Conservation (phyloP, 2,797 vertebrate genomes). For the Spinus pinus region DNA sequence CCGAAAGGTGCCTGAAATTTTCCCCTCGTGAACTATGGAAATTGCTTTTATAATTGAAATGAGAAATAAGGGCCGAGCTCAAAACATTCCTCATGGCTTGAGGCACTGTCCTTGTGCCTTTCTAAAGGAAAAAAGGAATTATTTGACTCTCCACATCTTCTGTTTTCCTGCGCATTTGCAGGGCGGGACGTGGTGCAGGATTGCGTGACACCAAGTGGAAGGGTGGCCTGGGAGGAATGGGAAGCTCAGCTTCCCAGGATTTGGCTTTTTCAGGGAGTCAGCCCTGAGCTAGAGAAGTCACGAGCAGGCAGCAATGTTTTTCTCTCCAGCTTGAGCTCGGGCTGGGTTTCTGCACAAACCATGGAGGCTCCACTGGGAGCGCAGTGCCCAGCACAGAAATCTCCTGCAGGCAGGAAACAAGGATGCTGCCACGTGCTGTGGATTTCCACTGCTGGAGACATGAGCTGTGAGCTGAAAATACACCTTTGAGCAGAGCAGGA, state of each 20-base stretch:
- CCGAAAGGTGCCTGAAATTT: not conserved
- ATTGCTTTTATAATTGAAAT: conserved; percentile 33
- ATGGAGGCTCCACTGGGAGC: not conserved
- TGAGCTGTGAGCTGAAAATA: not conserved
- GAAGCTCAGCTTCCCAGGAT: not conserved
- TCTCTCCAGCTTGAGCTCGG: not conserved
- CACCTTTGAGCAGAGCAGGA: not conserved
- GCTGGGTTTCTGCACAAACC: not conserved
- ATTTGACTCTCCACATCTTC: not conserved
- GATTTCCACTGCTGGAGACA: not conserved
- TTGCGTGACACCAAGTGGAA: fast-evolving
- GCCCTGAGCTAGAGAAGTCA: not conserved
- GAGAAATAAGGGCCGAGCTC: not conserved
- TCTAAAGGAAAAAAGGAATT: not conserved
- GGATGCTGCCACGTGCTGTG: not conserved
- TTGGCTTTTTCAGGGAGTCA: not conserved
- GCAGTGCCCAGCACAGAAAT: not conserved
- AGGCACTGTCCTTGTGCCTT: not conserved
- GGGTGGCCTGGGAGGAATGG: not conserved
- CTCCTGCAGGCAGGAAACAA: not conserved
- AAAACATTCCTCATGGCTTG: not conserved
- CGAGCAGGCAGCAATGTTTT: not conserved
- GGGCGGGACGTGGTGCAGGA: fast-evolving
- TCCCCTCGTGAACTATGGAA: not conserved
- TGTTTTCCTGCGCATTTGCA: not conserved